A percentile compares a stretch with the other conserved stretches of the same genome.
These are phyloP conservation scores for Gavialis gangeticus DNA, from an alignment of 2,113 vertebrate genomes.

Conservation along the genomic window DNA sequence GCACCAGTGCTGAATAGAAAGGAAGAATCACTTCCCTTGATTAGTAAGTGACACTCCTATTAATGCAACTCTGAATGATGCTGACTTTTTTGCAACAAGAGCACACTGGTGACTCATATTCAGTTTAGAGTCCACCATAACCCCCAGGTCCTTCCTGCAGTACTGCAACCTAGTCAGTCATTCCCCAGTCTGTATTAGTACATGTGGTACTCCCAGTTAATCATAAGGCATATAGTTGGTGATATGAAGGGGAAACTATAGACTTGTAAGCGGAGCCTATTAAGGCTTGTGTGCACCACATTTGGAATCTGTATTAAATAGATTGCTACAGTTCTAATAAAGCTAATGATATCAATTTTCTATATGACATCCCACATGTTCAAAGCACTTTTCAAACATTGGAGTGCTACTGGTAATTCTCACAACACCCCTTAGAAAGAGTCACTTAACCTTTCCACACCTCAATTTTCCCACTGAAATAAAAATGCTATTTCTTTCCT, in stretches of 20 bases:
- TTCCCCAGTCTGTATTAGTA: too few relatives aligned
- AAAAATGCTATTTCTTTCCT: background rate
- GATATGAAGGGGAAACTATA: background rate
- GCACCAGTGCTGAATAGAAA: too few relatives aligned
- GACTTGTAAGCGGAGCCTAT: background rate
- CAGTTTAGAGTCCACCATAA: too few relatives aligned
- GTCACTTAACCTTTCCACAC: background rate
- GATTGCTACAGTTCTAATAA: background rate
- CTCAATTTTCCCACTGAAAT: background rate
- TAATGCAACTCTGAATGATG: too few relatives aligned
- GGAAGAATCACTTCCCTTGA: too few relatives aligned
- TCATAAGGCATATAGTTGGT: background rate
- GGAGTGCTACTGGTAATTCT: background rate
- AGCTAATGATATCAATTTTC: background rate
- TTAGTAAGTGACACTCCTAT: too few relatives aligned
- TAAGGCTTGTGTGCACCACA: background rate
- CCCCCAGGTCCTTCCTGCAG: too few relatives aligned
- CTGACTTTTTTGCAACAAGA: too few relatives aligned
- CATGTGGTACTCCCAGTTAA: background rate
- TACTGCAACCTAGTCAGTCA: too few relatives aligned
- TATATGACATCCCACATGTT: background rate
- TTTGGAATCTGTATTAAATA: background rate
- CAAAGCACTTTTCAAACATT: background rate
- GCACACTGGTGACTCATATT: too few relatives aligned
- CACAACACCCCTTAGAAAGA: background rate